A percentile compares a stretch with the other conserved stretches of the same genome.
These are phyloP conservation scores for Vespertilio murinus DNA, from an alignment of 2,797 vertebrate genomes.

Conservation along the genomic window DNA sequence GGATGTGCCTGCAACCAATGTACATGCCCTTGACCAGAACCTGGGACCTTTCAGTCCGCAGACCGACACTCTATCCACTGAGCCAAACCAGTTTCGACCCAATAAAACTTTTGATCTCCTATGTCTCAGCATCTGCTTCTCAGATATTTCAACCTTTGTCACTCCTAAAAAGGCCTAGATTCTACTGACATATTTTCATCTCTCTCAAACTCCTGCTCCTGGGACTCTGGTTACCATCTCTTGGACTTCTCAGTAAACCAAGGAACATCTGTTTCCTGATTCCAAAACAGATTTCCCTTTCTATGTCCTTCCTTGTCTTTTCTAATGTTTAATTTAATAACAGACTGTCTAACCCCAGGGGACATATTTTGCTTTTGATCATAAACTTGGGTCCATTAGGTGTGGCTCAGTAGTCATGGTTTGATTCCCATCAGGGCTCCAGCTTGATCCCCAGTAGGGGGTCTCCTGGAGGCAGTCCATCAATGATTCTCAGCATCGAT, in stretches of 20 bases:
- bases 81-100: too few species aligned
- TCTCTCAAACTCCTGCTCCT: background rate
- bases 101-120: background rate
- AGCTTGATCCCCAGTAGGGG: too few species aligned
- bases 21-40: too few species aligned
- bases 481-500: too few species aligned
- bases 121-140: background rate
- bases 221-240: background rate
- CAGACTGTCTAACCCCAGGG: background rate
- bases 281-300: background rate
- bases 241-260: background rate
- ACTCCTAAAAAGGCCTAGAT: background rate
- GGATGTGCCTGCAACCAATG: too few species aligned
- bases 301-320: background rate
- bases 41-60: too few species aligned
- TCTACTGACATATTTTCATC: background rate
- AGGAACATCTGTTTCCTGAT: background rate
- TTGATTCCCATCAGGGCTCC: too few species aligned
- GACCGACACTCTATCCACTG: too few species aligned
- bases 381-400: background rate
- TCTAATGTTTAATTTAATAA: slow-evolving; percentile 23
- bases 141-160: background rate
- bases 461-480: too few species aligned
- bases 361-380: slow-evolving; percentile 11
- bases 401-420: too few species aligned